Evolutionary conservation across 2,797 vertebrate genomes (phyloP), one percentile per base, ranked within the genome.

Genomic region (Poliocrania exsul): DNA sequence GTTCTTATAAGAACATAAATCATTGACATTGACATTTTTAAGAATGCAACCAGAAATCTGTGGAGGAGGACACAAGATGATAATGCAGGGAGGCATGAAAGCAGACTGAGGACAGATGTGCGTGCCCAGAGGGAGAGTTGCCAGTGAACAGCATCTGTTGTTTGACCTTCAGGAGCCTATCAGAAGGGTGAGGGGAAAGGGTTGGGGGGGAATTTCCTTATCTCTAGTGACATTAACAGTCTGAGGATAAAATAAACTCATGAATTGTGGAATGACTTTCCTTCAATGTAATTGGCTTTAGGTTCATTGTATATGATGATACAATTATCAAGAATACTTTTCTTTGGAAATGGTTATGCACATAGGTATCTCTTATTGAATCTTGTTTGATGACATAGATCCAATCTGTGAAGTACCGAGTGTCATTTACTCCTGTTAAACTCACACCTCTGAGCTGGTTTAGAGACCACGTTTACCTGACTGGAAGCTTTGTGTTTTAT

Each of bases 241-340:
- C 75, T 82, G 35, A 92, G 23, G 71, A 82, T 37, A 80, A 47
- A 64, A 69, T 16, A 70, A 64, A 80, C 37, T 42, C 4, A 2
- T 83, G 51, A 80, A 24, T 77, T 64, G 40, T 77, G 64, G 73
- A 88, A 88, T 90, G 5, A 82, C 46, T 92, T 82, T 70, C 51
- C 44, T 66, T 82, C 1, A 0, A 10, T 23, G 47, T 44, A 11
- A 0, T 60, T 51, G 5, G 7, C 40, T 84, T 81, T 72, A 33
- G 8, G 18, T 58, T 89, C 33, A 16, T 16, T 53, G 16, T 23
- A 38, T 29, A 13, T 11, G 21, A 49, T 18, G 21, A 69, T 28
- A 28, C 7, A 58, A 20, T 85, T 87, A 58, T 73, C 31, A 77
- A 82, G 35, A 90, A 56, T 16, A 70, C 4, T 70, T 89, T 82